A percentile compares a stretch with the other conserved stretches of the same genome.
phyloP scores from a whole-genome alignment of 1,140 invertebrate genomes.

The Propsilocerus akamusi region DNA sequence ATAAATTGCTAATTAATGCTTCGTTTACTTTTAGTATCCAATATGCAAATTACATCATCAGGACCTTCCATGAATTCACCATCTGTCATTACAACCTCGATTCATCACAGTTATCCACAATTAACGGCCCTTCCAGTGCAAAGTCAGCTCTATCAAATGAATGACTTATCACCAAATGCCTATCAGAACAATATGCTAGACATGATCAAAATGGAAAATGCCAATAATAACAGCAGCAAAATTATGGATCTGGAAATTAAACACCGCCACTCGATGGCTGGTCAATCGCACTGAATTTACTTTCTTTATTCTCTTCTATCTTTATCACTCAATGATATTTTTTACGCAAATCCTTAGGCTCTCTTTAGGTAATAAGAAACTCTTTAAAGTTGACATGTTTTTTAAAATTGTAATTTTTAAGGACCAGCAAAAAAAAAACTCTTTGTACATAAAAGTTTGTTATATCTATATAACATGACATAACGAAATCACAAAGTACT shows the following conservation, averaged over 20 bases:
- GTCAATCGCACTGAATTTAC: background rate
- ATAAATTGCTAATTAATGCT: background rate
- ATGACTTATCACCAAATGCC: too few species aligned
- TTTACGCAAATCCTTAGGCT: background rate
- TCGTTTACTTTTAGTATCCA: background rate
- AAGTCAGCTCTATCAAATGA: background rate
- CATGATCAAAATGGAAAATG: too few species aligned
- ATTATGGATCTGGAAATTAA: background rate
- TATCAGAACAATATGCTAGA: too few species aligned
- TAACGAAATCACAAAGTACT: constrained; percentile 1
- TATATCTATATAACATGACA: too few species aligned
- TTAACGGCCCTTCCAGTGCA: background rate
- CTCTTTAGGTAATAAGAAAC: background rate
- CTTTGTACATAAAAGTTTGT: background rate
- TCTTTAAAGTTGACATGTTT: background rate
- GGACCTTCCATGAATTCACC: background rate
- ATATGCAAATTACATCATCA: background rate
- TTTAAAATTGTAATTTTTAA: background rate
- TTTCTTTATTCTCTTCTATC: too few species aligned
- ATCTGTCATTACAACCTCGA: background rate
- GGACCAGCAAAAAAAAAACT: background rate
- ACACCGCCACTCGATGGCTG: background rate
- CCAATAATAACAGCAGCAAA: background rate
- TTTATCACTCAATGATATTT: background rate
- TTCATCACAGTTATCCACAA: background rate